Evolutionary conservation across 2,113 vertebrate species (phyloP).

Genomic region (Aplodontia rufa): DNA sequence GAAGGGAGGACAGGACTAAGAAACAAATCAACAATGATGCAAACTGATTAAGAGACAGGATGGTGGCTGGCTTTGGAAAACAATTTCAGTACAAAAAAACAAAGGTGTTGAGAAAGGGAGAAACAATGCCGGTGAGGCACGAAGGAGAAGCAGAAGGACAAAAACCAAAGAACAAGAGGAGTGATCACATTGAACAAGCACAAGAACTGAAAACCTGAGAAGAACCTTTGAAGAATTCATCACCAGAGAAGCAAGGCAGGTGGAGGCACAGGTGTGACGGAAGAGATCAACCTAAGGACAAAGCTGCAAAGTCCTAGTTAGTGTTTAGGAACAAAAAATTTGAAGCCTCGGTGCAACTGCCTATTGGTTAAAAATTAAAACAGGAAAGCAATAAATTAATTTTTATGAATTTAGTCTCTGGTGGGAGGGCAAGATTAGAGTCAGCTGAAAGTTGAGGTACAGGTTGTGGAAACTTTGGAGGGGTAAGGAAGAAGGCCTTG

Average conservation of each 20-base stretch:
- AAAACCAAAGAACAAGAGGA: too few relatives aligned
- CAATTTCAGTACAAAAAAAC: background rate
- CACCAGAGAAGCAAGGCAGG: background rate
- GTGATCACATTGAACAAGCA: too few relatives aligned
- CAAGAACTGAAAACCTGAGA: background rate
- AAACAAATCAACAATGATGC: background rate
- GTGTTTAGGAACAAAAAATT: background rate
- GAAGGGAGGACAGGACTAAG: background rate
- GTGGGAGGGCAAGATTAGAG: background rate
- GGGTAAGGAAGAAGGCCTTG: background rate
- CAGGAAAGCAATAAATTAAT: background rate
- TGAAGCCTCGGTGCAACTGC: background rate
- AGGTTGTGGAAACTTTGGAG: background rate
- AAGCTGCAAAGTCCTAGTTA: background rate
- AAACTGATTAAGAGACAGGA: too few relatives aligned
- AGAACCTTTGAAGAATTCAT: background rate
- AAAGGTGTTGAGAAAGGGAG: too few relatives aligned
- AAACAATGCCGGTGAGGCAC: rapidly evolving
- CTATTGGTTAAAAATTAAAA: background rate
- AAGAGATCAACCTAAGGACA: too few relatives aligned
- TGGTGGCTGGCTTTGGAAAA: background rate
- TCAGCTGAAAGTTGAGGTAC: background rate
- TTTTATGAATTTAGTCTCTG: background rate
- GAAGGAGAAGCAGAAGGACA: background rate
- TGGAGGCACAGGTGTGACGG: background rate